These are phyloP conservation scores for Ditylenchus weischeri DNA, from an alignment of 2,888 invertebrate genomes.

Conservation along the genomic window DNA sequence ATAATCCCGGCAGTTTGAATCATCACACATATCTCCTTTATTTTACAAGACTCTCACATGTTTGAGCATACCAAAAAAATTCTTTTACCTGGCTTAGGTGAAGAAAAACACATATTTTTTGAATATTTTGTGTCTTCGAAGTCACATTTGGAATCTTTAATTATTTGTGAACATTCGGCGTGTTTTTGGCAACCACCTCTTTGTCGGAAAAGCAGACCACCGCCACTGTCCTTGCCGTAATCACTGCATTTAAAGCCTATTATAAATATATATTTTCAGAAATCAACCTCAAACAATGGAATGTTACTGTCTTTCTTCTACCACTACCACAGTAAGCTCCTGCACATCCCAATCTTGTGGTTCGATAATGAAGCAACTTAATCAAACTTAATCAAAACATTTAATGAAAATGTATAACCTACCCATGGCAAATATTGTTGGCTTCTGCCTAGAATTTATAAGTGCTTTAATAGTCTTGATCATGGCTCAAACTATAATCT, in stretches of 20 bases:
- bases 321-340: not conserved
- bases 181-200: not conserved
- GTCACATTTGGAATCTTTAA: not conserved
- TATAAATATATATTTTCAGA: not conserved
- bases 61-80: too few relatives aligned
- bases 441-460: not conserved
- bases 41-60: too few relatives aligned
- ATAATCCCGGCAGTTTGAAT: too few relatives aligned
- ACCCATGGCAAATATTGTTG: conserved; percentile 4
- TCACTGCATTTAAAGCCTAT: not conserved
- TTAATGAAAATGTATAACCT: not conserved
- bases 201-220: not conserved
- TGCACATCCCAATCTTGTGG: not conserved
- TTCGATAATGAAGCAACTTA: not conserved
- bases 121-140: conserved; percentile 3
- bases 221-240: not conserved
- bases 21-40: too few relatives aligned
- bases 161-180: not conserved
- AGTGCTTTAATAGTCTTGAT: too few relatives aligned
- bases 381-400: not conserved
- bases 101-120: too few relatives aligned
- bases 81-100: too few relatives aligned
- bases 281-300: conserved; percentile 1
- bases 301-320: not conserved
- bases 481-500: too few relatives aligned